Evolutionary conservation across 2,888 invertebrate species (phyloP).

Genomic region (Scelioninae gen. 2): DNA sequence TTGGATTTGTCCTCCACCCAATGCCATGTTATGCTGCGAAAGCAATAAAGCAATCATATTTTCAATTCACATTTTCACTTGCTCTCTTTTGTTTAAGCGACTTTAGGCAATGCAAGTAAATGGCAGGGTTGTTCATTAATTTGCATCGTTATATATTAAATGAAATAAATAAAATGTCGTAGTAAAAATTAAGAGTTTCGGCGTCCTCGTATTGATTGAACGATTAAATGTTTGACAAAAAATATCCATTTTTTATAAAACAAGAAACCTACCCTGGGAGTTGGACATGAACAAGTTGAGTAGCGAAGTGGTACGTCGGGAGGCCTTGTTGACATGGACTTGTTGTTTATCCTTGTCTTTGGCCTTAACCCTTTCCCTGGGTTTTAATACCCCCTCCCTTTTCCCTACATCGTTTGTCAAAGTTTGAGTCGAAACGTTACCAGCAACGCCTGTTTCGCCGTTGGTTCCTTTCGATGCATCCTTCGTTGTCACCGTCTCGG

Average conservation of each 20-base stretch:
- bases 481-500: constrained; percentile 65
- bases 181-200: background rate
- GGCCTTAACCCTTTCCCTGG: constrained; percentile 69
- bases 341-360: constrained; percentile 71
- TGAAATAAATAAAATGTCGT: background rate
- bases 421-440: constrained; percentile 71
- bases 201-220: constrained; percentile 1
- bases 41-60: constrained; percentile 63
- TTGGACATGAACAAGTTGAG: constrained; percentile 96
- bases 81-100: constrained; percentile 25
- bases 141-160: constrained; percentile 33
- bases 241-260: constrained; percentile 10
- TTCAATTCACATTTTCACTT: constrained; percentile 14
- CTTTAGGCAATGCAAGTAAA: constrained; percentile 43
- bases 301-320: constrained; percentile 94
- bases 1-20: constrained; percentile 42
- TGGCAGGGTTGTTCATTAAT: constrained; percentile 48
- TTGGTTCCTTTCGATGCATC: constrained; percentile 72
- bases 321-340: constrained; percentile 80
- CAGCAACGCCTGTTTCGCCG: constrained; percentile 74
- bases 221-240: background rate
- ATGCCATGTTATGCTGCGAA: constrained; percentile 65
- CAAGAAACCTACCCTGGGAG: constrained; percentile 87
- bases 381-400: constrained; percentile 71
- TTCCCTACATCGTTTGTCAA: constrained; percentile 72